Base-by-base conservation (phyloP, 2,113 vertebrate species). In the Cardinalis cardinalis region DNA sequence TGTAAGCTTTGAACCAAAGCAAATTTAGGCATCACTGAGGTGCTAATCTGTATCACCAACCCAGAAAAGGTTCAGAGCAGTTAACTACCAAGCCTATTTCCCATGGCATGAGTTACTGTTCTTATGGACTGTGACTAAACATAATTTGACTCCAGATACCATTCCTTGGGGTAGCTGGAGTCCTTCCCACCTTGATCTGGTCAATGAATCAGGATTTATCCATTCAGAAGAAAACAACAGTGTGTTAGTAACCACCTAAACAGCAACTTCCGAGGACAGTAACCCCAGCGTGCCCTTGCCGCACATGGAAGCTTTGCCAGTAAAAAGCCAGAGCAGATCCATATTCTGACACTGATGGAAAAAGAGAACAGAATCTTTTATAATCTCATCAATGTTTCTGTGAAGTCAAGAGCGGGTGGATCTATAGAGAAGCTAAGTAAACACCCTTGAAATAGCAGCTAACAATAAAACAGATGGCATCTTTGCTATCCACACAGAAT, bases 271-370 rank as follows among this genome's bases (percentile, higher is more conserved):
- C 0, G 0, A 59, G 51, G 44, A 41, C 43, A 36, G 52, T 6
- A 26, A 65, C 7, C 1, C 1, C 2, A 0, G 16, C 0, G 1
- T 70, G 49, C 55, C 44, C 31, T 3, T 65, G 51, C 38, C 48
- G 43, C 5, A 4, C 7, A 2, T 18, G 31, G 40, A 32, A 51
- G 14, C 14, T 72, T 82, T 81, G 61, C 21, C 61, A 78, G 40
- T 28, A n/a, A 21, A 31, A 34, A 44, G 24, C n/a, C 55, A 73
- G 56, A 77, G 69, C 55, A 81, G 25, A 73, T 52, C 21, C 19
- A 53, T 53, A 32, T 25, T 25, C 31, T 59, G 74, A 43, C 26
- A 28, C 16, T 38, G 38, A 44, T 29, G 51, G 44, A 51, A 49
- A 32, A 60, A 72, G 51, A 64, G 8, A 59, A 61, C 13, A 75